Percentiles rank a stretch among this genome's conserved stretches.
Conservation (phyloP, 2,113 vertebrate species). For the Rhea americana region DNA sequence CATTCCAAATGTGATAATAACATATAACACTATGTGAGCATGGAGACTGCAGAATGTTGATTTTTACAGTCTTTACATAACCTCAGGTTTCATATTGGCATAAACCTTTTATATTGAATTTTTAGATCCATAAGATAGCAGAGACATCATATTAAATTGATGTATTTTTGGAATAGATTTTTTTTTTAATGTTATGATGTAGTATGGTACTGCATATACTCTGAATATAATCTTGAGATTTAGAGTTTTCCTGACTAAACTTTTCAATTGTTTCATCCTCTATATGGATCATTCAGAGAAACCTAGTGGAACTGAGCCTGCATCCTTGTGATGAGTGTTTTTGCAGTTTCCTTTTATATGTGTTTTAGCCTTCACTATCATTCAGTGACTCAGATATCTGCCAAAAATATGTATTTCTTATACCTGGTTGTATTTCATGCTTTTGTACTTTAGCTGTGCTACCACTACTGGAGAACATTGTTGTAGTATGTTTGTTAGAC, state of each 20-base stretch:
- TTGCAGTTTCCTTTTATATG: slow-evolving; percentile 8
- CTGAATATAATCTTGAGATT: background rate
- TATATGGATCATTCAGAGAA: background rate
- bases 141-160: background rate
- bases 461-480: background rate
- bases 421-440: background rate
- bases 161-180: background rate
- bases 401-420: background rate
- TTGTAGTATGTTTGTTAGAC: background rate
- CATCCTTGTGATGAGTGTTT: slow-evolving; percentile 29
- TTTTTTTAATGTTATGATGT: background rate
- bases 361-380: background rate
- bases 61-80: background rate
- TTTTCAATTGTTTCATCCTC: slow-evolving; percentile 23
- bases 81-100: background rate
- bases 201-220: background rate
- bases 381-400: background rate
- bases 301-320: slow-evolving; percentile 21
- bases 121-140: background rate
- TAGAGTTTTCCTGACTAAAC: slow-evolving; percentile 11
- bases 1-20: background rate
- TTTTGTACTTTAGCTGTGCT: background rate
- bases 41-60: background rate
- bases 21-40: background rate
- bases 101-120: background rate